Evolutionary conservation across 2,888 invertebrate species (phyloP).

Genomic region (Pristionchus japonicus): DNA sequence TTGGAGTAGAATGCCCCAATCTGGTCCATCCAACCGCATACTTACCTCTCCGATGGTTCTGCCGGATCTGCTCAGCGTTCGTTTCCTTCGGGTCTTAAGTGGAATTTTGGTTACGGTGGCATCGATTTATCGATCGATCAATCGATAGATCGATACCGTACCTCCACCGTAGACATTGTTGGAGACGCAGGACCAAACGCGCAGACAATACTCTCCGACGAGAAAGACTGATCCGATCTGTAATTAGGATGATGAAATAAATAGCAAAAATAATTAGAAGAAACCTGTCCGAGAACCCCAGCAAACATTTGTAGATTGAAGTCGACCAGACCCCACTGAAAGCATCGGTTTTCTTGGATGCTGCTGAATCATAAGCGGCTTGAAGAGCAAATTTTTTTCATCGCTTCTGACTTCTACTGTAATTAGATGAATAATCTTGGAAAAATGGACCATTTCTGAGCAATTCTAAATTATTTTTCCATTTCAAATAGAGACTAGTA

Average conservation of each 20-base stretch:
- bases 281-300: neutral
- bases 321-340: conserved; percentile 6
- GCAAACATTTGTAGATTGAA: neutral
- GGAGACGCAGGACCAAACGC: conserved; percentile 38
- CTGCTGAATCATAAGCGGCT: neutral
- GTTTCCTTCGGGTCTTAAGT: neutral
- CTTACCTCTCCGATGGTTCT: neutral
- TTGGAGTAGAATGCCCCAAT: too few species aligned
- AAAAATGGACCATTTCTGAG: too few species aligned
- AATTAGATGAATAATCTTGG: too few species aligned
- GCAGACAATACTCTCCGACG: neutral
- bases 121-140: neutral
- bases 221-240: neutral
- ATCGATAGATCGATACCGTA: too few species aligned
- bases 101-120: neutral
- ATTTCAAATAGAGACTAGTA: neutral
- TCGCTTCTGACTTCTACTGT: too few species aligned
- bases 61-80: neutral
- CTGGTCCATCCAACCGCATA: neutral
- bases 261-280: neutral
- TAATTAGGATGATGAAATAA: neutral
- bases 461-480: too few species aligned
- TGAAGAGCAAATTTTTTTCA: too few species aligned
- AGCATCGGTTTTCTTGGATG: neutral
- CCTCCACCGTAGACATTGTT: conserved; percentile 25